phyloP scores from a whole-genome alignment of 2,888 invertebrate genomes.

The Archaeoteleia sp. region DNA sequence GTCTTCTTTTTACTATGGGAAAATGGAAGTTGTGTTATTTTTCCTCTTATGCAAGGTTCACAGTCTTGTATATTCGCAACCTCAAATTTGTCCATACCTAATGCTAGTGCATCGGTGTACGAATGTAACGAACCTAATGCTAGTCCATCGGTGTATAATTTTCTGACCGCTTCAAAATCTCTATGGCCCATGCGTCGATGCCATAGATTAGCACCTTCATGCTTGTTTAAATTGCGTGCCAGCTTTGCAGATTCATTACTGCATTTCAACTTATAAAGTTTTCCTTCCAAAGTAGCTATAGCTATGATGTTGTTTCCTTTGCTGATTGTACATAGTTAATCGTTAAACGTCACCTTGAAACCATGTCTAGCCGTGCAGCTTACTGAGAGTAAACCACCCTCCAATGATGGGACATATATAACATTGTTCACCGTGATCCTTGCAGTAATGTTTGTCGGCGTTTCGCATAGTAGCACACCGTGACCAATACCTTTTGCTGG shows the following conservation, averaged over 20 bases:
- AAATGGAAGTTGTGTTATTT: conserved; percentile 52
- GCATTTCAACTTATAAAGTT: background rate
- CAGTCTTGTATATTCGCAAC: conserved; percentile 50
- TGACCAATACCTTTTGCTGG: conserved; percentile 17
- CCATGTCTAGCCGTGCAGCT: conserved; percentile 43
- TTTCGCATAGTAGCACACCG: background rate
- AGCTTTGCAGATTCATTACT: background rate
- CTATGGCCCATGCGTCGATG: conserved; percentile 55
- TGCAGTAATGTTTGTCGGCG: background rate
- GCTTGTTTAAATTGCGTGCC: background rate
- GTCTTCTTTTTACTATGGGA: conserved; percentile 41
- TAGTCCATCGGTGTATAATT: conserved; percentile 29
- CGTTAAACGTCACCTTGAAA: conserved; percentile 36
- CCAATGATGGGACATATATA: conserved; percentile 48
- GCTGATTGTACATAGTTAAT: conserved; percentile 29
- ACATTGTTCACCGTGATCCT: conserved; percentile 45
- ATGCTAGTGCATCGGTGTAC: too few species aligned
- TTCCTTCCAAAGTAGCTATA: conserved; percentile 37
- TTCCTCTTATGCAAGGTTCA: conserved; percentile 56
- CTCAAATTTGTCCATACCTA: conserved; percentile 47
- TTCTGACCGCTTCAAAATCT: conserved; percentile 39
- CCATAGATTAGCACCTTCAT: conserved; percentile 52
- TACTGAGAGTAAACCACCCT: conserved; percentile 52
- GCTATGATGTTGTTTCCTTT: conserved; percentile 31
- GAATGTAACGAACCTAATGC: too few species aligned